Conservation (phyloP, 2,797 vertebrate species). For the Anas bernieri region DNA sequence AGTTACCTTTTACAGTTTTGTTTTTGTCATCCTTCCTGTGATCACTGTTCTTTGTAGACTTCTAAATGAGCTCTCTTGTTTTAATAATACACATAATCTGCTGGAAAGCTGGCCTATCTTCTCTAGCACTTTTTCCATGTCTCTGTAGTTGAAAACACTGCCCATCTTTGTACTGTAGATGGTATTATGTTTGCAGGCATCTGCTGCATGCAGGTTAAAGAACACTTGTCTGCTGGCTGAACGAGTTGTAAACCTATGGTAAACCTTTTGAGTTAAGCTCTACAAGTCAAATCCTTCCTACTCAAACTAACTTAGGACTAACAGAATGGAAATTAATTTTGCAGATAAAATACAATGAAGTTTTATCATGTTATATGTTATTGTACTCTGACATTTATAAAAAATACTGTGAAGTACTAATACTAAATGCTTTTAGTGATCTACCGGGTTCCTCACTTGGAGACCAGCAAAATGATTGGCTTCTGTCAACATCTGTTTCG, state of each 20-base stretch:
- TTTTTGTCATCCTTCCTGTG: background rate
- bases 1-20: background rate
- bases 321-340: constrained; percentile 75
- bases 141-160: constrained; percentile 66
- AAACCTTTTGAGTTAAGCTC: constrained; percentile 65
- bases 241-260: constrained; percentile 31
- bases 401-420: constrained; percentile 51
- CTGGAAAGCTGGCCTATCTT: constrained; percentile 77
- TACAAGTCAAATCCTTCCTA: constrained; percentile 64
- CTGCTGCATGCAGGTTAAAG: constrained; percentile 80
- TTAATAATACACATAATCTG: constrained; percentile 39
- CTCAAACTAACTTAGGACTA: constrained; percentile 61
- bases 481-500: constrained; percentile 61
- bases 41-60: background rate
- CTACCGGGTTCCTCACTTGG: constrained; percentile 44
- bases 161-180: constrained; percentile 79
- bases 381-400: constrained; percentile 61
- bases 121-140: constrained; percentile 71
- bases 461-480: constrained; percentile 52
- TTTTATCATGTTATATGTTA: constrained; percentile 70
- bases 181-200: constrained; percentile 77
- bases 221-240: constrained; percentile 68
- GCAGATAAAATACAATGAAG: constrained; percentile 69
- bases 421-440: constrained; percentile 65
- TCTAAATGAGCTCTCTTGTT: background rate